Conservation (phyloP, 2,113 vertebrate species). For the Malaclemys terrapin region DNA sequence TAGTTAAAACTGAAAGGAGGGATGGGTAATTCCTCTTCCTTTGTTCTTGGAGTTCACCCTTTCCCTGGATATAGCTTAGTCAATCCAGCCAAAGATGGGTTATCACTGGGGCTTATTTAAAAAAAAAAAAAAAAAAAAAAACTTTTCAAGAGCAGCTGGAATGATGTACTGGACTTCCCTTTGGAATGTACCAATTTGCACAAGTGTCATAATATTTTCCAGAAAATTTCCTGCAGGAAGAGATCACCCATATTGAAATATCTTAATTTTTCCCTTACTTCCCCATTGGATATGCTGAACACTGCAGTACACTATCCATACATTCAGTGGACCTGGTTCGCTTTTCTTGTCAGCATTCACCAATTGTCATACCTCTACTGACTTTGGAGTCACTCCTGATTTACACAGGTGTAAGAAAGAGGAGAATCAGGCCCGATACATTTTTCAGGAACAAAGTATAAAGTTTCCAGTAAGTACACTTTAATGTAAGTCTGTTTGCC, state of each 20-base stretch:
- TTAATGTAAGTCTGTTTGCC: neutral
- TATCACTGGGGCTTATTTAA: neutral
- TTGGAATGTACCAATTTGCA: neutral
- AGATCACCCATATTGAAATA: accelerated
- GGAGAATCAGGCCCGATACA: accelerated
- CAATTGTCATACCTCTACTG: neutral
- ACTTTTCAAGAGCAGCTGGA: neutral
- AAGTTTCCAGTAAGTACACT: conserved; percentile 16
- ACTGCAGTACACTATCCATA: accelerated
- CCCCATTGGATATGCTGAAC: accelerated
- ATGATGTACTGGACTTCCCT: neutral
- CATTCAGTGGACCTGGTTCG: neutral
- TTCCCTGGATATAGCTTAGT: neutral
- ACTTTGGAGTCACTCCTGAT: neutral
- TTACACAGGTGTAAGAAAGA: accelerated
- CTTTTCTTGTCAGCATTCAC: neutral
- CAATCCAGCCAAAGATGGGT: conserved; percentile 35
- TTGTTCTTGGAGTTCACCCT: conserved; percentile 9
- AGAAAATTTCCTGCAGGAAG: neutral
- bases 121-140: neutral
- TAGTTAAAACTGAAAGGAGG: neutral
- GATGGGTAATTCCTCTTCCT: conserved; percentile 27
- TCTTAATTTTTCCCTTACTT: neutral
- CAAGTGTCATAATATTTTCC: neutral
- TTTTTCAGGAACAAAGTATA: neutral